Base-by-base conservation (phyloP, 2,113 vertebrate species). In the Eublepharis macularius region DNA sequence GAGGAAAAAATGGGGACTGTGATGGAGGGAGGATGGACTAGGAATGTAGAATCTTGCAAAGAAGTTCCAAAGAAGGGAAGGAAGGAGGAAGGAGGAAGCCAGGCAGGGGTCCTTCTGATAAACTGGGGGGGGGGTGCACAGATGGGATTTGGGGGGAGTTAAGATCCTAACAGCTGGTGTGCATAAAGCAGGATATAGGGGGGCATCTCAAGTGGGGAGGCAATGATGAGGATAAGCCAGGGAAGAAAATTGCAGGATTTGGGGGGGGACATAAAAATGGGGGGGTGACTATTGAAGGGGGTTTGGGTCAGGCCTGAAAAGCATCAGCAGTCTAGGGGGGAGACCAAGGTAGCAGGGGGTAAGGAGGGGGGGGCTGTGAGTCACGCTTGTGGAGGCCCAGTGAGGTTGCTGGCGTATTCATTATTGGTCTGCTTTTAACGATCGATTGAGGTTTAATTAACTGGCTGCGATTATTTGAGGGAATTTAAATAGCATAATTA, bases 381-480 rank as follows among this genome's bases (percentile, higher is more conserved):
- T 80, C 76, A 85, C 39, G 21, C 76, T 49, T 51, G 2, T 24
- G 5, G 12, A 47, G 32, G 49, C 83, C 66, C 83, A 70, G 66
- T 8, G 45, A 60, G 76, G 68, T 76, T 32, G 76, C 76, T 39
- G 51, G 84, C 51, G 54, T 63, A 80, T 85, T 80, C 84, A 85
- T 85, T 80, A 73, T 80, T 60, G 84, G 84, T 32, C 76, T 21
- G 84, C 68, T 85, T 80, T 85, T 85, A 85, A 85, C 84, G 84
- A 85, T 85, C 76, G 84, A 85, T 80, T 73, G 84, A 85, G 84
- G 76, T 79, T 85, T 85, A 85, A 85, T 85, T 85, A 85, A 85
- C 84, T 85, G 84, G 76, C 76, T 80, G 76, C 21, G 68, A 85
- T 85, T 85, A 85, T 85, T 85, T 80, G 84, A 85, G 66, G 84